phyloP scores from a whole-genome alignment of 2,888 invertebrate species.

The Epirrhoe alternata region DNA sequence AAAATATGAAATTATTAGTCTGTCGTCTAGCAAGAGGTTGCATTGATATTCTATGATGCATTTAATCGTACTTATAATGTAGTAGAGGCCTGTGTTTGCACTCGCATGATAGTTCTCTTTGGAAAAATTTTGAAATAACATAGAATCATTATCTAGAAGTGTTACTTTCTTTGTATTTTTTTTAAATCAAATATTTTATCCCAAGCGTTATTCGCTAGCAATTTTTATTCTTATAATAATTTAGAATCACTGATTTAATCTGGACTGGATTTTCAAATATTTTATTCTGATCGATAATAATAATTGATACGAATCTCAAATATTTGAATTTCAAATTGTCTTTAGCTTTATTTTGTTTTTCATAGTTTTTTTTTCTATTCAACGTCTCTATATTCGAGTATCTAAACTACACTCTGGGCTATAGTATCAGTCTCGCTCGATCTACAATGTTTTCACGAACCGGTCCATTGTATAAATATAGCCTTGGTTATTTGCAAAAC shows the following conservation, averaged over 20 bases:
- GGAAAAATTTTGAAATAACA: no score
- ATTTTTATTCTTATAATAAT: not conserved
- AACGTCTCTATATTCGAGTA: no score
- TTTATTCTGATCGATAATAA: not conserved
- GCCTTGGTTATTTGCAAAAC: constrained; percentile 31
- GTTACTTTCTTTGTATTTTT: no score
- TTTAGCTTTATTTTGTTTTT: not conserved
- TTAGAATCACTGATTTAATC: not conserved
- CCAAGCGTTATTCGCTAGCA: no score
- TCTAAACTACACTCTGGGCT: not conserved
- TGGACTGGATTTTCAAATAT: not conserved
- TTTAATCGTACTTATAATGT: not conserved
- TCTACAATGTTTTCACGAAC: not conserved
- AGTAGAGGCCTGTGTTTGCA: not conserved
- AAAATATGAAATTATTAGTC: not conserved
- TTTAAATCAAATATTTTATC: no score
- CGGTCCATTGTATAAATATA: constrained; percentile 21
- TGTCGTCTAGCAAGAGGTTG: not conserved
- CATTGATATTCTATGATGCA: not conserved
- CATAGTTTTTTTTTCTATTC: not conserved
- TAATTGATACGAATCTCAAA: not conserved
- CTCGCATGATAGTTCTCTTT: not conserved
- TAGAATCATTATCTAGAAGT: no score
- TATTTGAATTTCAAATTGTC: no score
- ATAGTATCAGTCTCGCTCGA: not conserved